phyloP scores from a whole-genome alignment of 1,140 invertebrate genomes.

The Bombus huntii region DNA sequence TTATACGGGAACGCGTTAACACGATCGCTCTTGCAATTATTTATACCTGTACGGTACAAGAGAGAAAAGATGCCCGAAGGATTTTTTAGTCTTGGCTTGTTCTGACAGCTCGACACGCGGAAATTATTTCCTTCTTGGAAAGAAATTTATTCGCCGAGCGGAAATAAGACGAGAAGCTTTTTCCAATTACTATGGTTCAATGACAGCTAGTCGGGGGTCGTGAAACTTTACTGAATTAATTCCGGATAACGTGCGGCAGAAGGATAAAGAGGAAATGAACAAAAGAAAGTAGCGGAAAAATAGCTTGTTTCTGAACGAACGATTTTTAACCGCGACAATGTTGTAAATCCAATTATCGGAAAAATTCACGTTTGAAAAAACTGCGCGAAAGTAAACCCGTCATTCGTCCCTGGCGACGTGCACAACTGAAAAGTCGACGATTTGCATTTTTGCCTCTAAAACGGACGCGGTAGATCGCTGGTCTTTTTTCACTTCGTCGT shows the following conservation, averaged over 20 bases:
- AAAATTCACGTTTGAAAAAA: background rate
- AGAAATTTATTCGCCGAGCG: background rate
- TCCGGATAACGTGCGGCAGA: background rate
- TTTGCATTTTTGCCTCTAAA: background rate
- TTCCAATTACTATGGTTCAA: background rate
- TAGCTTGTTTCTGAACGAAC: background rate
- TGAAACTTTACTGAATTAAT: background rate
- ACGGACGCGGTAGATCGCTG: background rate
- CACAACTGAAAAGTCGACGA: background rate
- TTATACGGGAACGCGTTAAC: background rate
- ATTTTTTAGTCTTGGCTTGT: background rate
- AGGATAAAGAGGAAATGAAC: background rate
- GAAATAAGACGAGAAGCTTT: slow-evolving; percentile 6
- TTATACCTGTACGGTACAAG: too few species aligned
- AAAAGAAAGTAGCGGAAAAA: background rate
- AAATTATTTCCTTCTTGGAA: slow-evolving; percentile 17
- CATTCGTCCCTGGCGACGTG: background rate
- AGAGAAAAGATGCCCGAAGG: too few species aligned
- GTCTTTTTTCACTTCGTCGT: background rate
- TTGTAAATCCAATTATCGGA: slow-evolving; percentile 15
- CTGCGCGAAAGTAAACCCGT: background rate
- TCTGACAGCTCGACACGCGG: background rate
- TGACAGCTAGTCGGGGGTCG: background rate
- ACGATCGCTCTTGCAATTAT: background rate
- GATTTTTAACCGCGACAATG: background rate